Conservation (phyloP, 2,888 invertebrate species). For the Parnassius apollo region DNA sequence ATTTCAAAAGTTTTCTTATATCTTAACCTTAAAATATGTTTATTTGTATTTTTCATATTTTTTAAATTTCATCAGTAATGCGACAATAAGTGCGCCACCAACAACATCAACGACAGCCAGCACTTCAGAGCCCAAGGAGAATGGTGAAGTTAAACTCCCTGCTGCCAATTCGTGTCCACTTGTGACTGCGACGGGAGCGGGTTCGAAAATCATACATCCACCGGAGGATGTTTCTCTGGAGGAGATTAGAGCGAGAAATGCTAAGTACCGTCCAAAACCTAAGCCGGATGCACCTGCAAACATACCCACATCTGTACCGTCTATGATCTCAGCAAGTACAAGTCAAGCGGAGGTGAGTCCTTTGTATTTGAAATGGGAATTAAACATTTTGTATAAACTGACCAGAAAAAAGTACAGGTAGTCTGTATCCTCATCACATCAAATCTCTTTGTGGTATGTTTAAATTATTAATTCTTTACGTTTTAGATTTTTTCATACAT, state of each 20-base stretch:
- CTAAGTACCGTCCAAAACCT: conserved; percentile 82
- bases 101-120: conserved; percentile 69
- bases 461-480: no score
- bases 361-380: neutral
- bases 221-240: conserved; percentile 95
- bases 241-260: conserved; percentile 87
- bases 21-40: no score
- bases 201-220: conserved; percentile 95
- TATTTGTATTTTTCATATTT: no score
- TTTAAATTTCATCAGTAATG: conserved; percentile 73
- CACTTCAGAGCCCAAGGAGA: conserved; percentile 58
- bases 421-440: no score
- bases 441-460: no score
- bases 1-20: no score
- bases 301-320: conserved; percentile 32
- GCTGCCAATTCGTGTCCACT: conserved; percentile 71
- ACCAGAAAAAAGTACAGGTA: no score
- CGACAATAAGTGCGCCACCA: conserved; percentile 89
- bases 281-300: conserved; percentile 51
- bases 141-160: conserved; percentile 67
- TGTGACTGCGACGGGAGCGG: conserved; percentile 90
- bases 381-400: no score
- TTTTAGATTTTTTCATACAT: no score
- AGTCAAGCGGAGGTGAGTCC: conserved; percentile 71
- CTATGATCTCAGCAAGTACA: conserved; percentile 57